Conservation (phyloP, 1,140 invertebrate species). For the Sitobion miscanthi region DNA sequence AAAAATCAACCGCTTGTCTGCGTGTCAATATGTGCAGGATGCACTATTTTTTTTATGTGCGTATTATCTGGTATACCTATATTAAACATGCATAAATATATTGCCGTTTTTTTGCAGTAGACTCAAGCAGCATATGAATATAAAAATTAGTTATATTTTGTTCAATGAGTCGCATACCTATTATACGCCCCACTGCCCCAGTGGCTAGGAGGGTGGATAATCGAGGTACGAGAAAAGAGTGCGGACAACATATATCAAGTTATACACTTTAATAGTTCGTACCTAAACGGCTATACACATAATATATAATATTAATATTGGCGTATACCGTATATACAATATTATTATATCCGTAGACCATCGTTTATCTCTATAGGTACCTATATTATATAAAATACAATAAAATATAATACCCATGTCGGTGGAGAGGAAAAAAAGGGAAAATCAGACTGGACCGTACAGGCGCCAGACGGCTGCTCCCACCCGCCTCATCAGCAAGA, state of each 20-base stretch:
- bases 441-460: conserved; percentile 52
- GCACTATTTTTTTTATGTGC: too few species aligned
- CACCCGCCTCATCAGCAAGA: background rate
- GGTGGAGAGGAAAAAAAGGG: background rate
- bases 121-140: background rate
- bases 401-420: background rate
- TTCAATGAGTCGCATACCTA: background rate
- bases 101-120: background rate
- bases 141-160: background rate
- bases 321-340: background rate
- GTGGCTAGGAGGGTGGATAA: background rate
- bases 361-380: background rate
- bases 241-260: background rate
- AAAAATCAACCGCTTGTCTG: background rate
- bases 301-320: background rate
- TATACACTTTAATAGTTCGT: background rate
- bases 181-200: too few species aligned
- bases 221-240: background rate
- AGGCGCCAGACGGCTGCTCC: conserved; percentile 48
- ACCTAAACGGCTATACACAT: background rate
- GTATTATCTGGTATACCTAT: too few species aligned
- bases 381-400: background rate
- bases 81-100: background rate
- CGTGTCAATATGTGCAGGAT: background rate
- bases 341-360: background rate